phyloP scores from a whole-genome alignment of 2,888 invertebrate species.

The Falcaria lacertinaria region DNA sequence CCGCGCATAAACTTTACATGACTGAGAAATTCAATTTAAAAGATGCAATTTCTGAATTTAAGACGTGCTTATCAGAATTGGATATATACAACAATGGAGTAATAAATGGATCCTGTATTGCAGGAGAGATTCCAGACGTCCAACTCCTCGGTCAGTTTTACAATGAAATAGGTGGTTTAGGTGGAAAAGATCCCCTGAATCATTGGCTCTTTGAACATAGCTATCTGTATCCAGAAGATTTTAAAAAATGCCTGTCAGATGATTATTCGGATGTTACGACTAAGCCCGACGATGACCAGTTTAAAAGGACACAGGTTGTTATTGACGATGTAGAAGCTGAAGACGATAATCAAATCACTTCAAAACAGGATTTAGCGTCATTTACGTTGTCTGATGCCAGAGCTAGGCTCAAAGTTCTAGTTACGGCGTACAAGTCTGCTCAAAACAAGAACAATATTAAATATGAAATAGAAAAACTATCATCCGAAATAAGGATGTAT shows the following conservation, averaged over 20 bases:
- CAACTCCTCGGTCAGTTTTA: constrained; percentile 26
- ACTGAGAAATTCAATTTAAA: constrained; percentile 34
- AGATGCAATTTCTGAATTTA: constrained; percentile 24
- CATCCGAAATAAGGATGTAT: constrained; percentile 33
- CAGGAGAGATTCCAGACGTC: constrained; percentile 21
- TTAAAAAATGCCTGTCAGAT: constrained; percentile 18
- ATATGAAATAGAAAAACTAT: constrained; percentile 20
- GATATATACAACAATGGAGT: constrained; percentile 42
- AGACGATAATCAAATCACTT: constrained; percentile 3
- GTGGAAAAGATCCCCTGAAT: constrained; percentile 28
- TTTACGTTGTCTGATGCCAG: constrained; percentile 32
- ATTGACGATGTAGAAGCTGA: constrained; percentile 36
- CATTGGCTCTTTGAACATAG: constrained; percentile 49
- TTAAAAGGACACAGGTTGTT: constrained; percentile 29
- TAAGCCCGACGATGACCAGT: constrained; percentile 23
- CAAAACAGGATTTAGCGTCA: constrained; percentile 13
- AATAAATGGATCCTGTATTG: constrained; percentile 23
- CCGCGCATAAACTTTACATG: constrained; percentile 23
- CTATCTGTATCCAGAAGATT: constrained; percentile 14
- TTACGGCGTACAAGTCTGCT: constrained; percentile 13
- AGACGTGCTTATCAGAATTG: constrained; percentile 30
- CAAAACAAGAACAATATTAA: constrained; percentile 4
- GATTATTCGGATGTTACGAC: constrained; percentile 14
- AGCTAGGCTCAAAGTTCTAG: constrained; percentile 19
- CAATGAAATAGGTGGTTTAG: not conserved